These are phyloP conservation scores for Watsonalla cultraria DNA, from an alignment of 2,888 invertebrate genomes.

Conservation along the genomic window DNA sequence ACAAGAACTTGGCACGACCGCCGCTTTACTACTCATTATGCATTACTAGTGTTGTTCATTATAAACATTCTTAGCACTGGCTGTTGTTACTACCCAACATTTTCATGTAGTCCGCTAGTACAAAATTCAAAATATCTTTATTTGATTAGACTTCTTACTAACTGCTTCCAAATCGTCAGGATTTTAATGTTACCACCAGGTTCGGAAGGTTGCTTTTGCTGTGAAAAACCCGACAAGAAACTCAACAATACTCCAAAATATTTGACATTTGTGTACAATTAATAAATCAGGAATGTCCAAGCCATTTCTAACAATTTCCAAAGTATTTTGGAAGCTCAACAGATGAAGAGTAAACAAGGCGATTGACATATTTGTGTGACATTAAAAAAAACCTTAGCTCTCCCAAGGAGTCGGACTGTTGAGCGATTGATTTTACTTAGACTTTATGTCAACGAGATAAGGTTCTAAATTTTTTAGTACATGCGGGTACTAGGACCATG, in stretches of 20 bases:
- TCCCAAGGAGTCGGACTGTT: neutral
- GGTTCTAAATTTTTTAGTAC: neutral
- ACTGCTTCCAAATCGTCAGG: too few species aligned
- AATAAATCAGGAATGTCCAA: too few species aligned
- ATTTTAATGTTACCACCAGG: too few species aligned
- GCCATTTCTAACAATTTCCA: too few species aligned
- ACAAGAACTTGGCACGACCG: constrained; percentile 9
- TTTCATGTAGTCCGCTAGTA: too few species aligned
- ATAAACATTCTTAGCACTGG: neutral
- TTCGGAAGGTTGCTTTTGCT: too few species aligned
- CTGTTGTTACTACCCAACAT: neutral
- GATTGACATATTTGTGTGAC: neutral
- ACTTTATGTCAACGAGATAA: neutral
- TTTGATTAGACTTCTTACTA: too few species aligned
- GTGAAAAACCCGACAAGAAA: too few species aligned
- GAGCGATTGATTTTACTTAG: neutral
- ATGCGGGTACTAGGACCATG: neutral
- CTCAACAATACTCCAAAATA: too few species aligned
- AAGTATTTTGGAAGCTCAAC: too few species aligned
- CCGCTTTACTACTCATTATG: neutral
- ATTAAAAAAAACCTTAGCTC: neutral
- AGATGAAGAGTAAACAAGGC: neutral
- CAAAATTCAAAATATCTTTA: too few species aligned
- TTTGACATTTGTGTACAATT: too few species aligned
- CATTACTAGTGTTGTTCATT: neutral